Evolutionary conservation across 2,797 vertebrate genomes (phyloP).

Genomic region (Syncerus caffer): DNA sequence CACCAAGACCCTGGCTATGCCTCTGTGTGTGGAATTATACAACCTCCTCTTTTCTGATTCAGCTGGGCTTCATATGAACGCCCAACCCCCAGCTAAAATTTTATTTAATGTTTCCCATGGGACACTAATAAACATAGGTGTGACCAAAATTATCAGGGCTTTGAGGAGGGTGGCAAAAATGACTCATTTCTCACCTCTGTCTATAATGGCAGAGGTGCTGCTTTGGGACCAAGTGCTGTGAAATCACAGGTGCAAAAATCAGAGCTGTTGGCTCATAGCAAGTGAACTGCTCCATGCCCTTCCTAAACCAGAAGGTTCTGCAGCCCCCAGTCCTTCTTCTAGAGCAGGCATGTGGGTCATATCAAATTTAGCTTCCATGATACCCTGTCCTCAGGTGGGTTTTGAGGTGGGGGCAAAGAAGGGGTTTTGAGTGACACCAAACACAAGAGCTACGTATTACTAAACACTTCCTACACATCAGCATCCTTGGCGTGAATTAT

Average conservation of each 20-base stretch:
- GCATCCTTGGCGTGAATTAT: neutral
- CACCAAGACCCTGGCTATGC: neutral
- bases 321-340: neutral
- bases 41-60: neutral
- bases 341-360: neutral
- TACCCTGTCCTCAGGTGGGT: neutral
- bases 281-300: neutral
- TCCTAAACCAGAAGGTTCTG: neutral
- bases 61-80: neutral
- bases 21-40: neutral
- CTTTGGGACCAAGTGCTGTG: neutral
- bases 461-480: neutral
- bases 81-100: neutral
- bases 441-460: neutral
- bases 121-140: constrained; percentile 28
- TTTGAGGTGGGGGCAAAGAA: neutral
- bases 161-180: constrained; percentile 47
- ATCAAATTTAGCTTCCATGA: neutral
- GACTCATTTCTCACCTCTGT: constrained; percentile 59
- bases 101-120: constrained; percentile 8
- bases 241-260: constrained; percentile 30
- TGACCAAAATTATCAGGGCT: constrained; percentile 42
- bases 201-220: neutral
- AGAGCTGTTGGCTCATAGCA: neutral
- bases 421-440: neutral